Base-by-base conservation (phyloP, 2,888 invertebrate species). In the Nomada fucata region DNA sequence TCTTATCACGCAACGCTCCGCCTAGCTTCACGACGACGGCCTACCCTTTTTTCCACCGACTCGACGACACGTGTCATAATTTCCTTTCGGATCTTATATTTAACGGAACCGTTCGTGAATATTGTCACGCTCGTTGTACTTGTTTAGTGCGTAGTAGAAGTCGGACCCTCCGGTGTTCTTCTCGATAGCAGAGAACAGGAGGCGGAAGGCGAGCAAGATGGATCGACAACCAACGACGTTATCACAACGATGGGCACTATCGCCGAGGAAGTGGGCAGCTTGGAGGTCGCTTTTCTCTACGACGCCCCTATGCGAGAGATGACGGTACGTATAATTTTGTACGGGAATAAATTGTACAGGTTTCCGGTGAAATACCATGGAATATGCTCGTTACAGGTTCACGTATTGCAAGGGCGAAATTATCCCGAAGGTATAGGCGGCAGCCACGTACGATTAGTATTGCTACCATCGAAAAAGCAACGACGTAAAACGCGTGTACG, bases 401-500 rank as follows among this genome's bases (percentile, higher is more conserved):
- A 98, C 90, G 96, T 99, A 72, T 95, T 98, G 84, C 98, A 98
- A 94, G 98, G 98, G 0, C 95, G 97, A 68, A 96, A 97, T 95
- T 98, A 89, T 96, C 97, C 79, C 95, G 96, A 88, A 95, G 96
- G 93, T 95, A 96, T 94, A 93, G 96, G 90, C 95, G 96, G 87
- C 95, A 96, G 94, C 95, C 94, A 98, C 96, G 97, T 98, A 83
- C 96, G 98, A 85, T 95, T 98, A 88, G 96, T 98, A 64, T 95
- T 99, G 91, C 94, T 99, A 86, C 99, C 98, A 5, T 96, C 97
- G 92, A 98, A 98, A 93, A 98, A 98, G 94, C 98, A 98, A 93
- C 97, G 98, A 91, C 97, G 97, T 94, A 98, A 98, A 94, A 98
- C 98, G 36, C 98, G 98, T 94, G 97, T 98, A 84, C 96, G 98